These are phyloP conservation scores for Eudorcas thomsonii DNA, from an alignment of 2,113 vertebrate genomes.

Conservation along the genomic window DNA sequence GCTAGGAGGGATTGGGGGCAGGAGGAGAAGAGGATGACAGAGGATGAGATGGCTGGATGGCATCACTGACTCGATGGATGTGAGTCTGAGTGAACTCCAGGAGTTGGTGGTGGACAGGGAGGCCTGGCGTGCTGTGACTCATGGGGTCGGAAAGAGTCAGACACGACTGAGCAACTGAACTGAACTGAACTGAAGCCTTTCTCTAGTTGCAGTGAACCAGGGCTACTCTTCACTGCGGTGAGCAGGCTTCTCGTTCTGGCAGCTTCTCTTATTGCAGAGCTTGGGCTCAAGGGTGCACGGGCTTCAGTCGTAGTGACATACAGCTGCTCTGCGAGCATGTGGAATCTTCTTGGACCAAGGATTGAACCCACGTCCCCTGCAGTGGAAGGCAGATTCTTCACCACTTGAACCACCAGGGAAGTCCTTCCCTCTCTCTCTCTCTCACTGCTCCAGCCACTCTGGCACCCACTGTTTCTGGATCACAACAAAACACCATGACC, in stretches of 20 bases:
- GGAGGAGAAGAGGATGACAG: too few relatives aligned
- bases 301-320: not conserved
- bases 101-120: too few relatives aligned
- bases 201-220: not conserved
- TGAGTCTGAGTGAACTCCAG: too few relatives aligned
- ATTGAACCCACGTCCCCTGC: not conserved
- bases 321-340: not conserved
- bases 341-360: not conserved
- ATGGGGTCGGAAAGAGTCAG: too few relatives aligned
- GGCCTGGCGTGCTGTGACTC: too few relatives aligned
- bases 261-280: not conserved
- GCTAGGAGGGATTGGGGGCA: too few relatives aligned
- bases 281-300: not conserved
- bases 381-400: not conserved
- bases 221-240: not conserved
- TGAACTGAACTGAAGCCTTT: not conserved
- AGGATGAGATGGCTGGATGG: too few relatives aligned
- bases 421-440: not conserved
- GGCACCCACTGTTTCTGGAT: not conserved
- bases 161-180: too few relatives aligned
- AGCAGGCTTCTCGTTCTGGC: not conserved
- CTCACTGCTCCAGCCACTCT: not conserved
- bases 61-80: too few relatives aligned
- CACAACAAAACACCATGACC: not conserved
- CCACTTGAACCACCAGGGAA: not conserved